Percentiles rank a stretch among this genome's conserved stretches.
Evolutionary conservation across 2,888 invertebrate genomes (phyloP).

Genomic region (Cerastis leucographa): DNA sequence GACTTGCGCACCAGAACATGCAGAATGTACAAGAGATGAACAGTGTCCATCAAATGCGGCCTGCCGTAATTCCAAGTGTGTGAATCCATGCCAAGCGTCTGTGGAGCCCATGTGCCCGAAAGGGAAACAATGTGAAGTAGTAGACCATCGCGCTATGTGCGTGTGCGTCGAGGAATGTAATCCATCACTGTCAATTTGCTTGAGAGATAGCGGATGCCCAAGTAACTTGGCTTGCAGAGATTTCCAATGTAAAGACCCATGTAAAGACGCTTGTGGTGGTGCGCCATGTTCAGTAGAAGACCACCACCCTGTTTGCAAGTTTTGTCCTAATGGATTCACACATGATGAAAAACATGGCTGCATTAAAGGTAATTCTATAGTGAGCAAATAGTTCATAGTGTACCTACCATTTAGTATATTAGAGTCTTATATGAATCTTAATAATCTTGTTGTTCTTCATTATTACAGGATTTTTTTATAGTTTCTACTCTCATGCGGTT

Average conservation of each 20-base stretch:
- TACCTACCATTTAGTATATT: conserved; percentile 81
- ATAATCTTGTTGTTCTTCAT: conserved; percentile 89
- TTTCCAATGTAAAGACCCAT: conserved; percentile 97
- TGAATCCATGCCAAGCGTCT: conserved; percentile 95
- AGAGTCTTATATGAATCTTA: conserved; percentile 86
- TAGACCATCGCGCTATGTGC: conserved; percentile 96
- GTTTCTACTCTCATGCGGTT: conserved; percentile 88
- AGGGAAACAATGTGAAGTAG: conserved; percentile 96
- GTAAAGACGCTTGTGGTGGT: conserved; percentile 96
- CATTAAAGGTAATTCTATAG: conserved; percentile 96
- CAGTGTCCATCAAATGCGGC: conserved; percentile 97
- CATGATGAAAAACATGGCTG: conserved; percentile 98
- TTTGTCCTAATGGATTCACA: conserved; percentile 98
- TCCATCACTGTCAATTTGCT: conserved; percentile 96
- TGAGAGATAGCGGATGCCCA: conserved; percentile 97
- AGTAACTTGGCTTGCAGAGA: conserved; percentile 96
- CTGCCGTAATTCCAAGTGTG: conserved; percentile 95
- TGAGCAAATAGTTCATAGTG: conserved; percentile 70
- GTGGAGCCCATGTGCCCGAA: conserved; percentile 93
- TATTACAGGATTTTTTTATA: conserved; percentile 90
- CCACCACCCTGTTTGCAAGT: conserved; percentile 98
- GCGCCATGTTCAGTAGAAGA: conserved; percentile 98
- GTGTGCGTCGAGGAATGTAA: conserved; percentile 96
- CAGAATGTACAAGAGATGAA: conserved; percentile 95
- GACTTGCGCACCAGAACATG: conserved; percentile 95